Base-by-base conservation (phyloP, 2,797 vertebrate species). In the Crenichthys baileyi region DNA sequence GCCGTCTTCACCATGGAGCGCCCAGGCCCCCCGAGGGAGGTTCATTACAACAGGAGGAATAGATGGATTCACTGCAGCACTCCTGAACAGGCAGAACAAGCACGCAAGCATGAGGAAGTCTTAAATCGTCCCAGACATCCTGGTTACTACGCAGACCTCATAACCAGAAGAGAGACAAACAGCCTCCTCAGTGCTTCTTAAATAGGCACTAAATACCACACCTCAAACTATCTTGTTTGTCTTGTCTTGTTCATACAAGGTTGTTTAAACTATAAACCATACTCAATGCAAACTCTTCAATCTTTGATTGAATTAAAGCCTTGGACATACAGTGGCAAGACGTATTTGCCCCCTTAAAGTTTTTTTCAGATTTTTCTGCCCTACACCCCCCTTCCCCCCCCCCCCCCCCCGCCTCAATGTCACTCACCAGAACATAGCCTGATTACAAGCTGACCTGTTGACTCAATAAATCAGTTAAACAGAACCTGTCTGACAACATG, bases 51-150 rank as follows among this genome's bases (percentile, higher is more conserved):
- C 76, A 5, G 68, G 82, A 85, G 89, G 76, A 84, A 82, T 77
- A 77, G 88, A 91, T 89, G 88, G 83, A 79, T 87, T 81, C 79
- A 81, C 85, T 83, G 90, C 92, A 83, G 86, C 82, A 65, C 76
- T 91, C 83, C 83, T 76, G 90, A 88, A 83, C 77, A 55, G 75
- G 61, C 79, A 53, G 24, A 76, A 83, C 73, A 58, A 60, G 80
- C 70, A 48, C 70, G 80, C 68, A 41, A 83, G 80, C 86, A 74
- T 72, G 82, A 91, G 90, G 88, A 90, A 90, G 91, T 86, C 89
- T 92, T 91, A 90, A 90, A 91, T 93, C 56, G 83, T 85, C 83
- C 75, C 86, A 86, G 84, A 90, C 84, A 87, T 88, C 84, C 88
- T 87, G 85, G 79, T 88, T 73, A 73, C 87, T 84, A 46, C 83